Conservation (phyloP, 2,888 invertebrate species). For the Brassicogethes aeneus region DNA sequence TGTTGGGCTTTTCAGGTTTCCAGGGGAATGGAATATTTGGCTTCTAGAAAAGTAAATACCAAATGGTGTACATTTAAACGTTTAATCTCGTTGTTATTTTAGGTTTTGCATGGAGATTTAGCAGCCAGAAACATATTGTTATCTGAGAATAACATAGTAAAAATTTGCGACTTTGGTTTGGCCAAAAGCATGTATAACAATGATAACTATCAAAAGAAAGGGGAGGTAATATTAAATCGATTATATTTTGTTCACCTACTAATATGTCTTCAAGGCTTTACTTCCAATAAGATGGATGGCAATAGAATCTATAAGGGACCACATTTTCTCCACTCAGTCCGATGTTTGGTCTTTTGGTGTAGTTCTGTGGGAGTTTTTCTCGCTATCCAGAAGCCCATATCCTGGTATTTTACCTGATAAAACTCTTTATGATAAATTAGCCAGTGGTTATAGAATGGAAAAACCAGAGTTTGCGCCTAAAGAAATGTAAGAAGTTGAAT, state of each 20-base stretch:
- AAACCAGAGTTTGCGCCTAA: constrained; percentile 77
- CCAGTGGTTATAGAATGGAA: constrained; percentile 82
- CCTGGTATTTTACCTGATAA: constrained; percentile 72
- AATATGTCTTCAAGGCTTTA: constrained; percentile 49
- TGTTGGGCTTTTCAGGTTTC: constrained; percentile 92
- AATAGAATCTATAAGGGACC: constrained; percentile 83
- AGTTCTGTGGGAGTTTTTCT: constrained; percentile 85
- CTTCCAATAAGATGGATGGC: constrained; percentile 97
- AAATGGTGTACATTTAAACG: neutral
- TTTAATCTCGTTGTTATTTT: constrained; percentile 16
- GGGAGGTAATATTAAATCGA: constrained; percentile 49
- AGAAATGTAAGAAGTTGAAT: constrained; percentile 48
- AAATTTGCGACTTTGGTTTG: constrained; percentile 94
- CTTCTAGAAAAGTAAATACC: constrained; percentile 71
- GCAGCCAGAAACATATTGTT: constrained; percentile 87
- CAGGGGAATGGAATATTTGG: constrained; percentile 90
- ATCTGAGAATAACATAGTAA: constrained; percentile 84
- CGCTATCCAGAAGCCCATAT: constrained; percentile 78
- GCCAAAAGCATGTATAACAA: constrained; percentile 86
- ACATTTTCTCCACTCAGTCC: constrained; percentile 87
- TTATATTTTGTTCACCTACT: neutral
- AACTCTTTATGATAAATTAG: constrained; percentile 60
- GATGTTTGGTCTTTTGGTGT: constrained; percentile 94
- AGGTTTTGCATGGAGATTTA: constrained; percentile 79
- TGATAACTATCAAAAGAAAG: constrained; percentile 84